These are phyloP conservation scores for Tragelaphus buxtoni DNA, from an alignment of 2,113 vertebrate species.

Conservation along the genomic window DNA sequence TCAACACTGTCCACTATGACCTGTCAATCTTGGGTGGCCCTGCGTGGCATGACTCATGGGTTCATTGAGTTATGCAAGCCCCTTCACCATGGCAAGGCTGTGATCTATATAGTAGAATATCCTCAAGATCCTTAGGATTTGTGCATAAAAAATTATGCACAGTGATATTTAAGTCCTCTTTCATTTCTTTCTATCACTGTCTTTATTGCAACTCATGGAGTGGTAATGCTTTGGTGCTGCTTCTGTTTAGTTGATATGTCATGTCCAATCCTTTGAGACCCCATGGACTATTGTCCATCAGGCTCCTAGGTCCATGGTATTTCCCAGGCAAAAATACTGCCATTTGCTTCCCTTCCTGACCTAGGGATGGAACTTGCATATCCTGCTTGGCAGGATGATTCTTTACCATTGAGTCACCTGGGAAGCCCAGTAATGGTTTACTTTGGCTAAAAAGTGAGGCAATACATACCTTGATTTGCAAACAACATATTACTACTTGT, in stretches of 20 bases:
- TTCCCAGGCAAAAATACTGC: neutral
- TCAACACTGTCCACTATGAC: neutral
- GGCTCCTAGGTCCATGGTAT: neutral
- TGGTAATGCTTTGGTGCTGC: neutral
- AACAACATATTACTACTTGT: neutral
- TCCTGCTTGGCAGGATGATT: neutral
- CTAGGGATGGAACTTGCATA: neutral
- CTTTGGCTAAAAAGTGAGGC: neutral
- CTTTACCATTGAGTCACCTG: neutral
- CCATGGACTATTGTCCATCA: neutral
- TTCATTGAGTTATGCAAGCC: neutral
- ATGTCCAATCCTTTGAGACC: neutral
- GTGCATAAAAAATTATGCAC: neutral
- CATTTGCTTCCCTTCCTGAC: neutral
- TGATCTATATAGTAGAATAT: neutral
- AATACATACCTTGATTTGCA: neutral
- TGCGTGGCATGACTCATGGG: neutral
- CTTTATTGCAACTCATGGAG: neutral
- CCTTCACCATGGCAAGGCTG: neutral
- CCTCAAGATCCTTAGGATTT: neutral
- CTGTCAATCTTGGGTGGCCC: neutral
- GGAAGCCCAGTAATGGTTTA: neutral
- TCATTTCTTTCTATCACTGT: neutral
- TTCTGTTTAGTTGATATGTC: neutral
- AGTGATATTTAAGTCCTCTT: neutral